Evolutionary conservation across 2,888 invertebrate species (phyloP).

Genomic region (Scaptomyza flava): DNA sequence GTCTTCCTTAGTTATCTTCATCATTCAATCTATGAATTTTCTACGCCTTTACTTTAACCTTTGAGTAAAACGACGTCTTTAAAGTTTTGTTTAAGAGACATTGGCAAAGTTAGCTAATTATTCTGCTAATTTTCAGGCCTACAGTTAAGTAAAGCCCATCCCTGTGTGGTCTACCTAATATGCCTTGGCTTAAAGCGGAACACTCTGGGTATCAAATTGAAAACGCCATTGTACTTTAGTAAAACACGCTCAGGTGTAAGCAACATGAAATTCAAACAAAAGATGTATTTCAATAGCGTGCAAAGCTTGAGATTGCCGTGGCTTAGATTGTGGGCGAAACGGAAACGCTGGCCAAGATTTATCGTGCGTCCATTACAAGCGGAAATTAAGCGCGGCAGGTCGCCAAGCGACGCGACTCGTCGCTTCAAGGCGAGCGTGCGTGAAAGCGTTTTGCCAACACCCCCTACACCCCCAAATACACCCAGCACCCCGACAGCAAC

Average conservation of each 20-base stretch:
- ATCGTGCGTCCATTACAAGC: conserved; percentile 79
- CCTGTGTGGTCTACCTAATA: conserved; percentile 4
- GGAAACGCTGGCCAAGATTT: conserved; percentile 80
- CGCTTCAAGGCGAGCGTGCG: conserved; percentile 67
- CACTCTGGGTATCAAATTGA: conserved; percentile 43
- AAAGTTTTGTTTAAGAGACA: conserved; percentile 25
- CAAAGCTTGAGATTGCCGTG: conserved; percentile 37
- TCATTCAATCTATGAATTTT: neutral
- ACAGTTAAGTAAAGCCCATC: neutral
- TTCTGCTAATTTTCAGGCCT: conserved; percentile 45
- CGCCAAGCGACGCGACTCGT: conserved; percentile 43
- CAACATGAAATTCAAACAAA: conserved; percentile 48
- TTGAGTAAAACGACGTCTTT: conserved; percentile 12
- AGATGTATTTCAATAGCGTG: conserved; percentile 65
- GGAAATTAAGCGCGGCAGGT: conserved; percentile 82
- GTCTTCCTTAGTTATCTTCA: too few relatives aligned
- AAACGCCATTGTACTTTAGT: conserved; percentile 4
- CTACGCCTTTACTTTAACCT: conserved; percentile 1
- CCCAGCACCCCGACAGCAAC: neutral
- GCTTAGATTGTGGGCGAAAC: conserved; percentile 34
- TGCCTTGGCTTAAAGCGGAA: conserved; percentile 17
- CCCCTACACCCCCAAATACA: neutral
- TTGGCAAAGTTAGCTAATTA: conserved; percentile 38
- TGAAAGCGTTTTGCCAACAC: conserved; percentile 75
- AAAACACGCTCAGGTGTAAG: conserved; percentile 35